Base-by-base conservation (phyloP, 2,797 vertebrate species). In the Gephyroberyx darwinii region DNA sequence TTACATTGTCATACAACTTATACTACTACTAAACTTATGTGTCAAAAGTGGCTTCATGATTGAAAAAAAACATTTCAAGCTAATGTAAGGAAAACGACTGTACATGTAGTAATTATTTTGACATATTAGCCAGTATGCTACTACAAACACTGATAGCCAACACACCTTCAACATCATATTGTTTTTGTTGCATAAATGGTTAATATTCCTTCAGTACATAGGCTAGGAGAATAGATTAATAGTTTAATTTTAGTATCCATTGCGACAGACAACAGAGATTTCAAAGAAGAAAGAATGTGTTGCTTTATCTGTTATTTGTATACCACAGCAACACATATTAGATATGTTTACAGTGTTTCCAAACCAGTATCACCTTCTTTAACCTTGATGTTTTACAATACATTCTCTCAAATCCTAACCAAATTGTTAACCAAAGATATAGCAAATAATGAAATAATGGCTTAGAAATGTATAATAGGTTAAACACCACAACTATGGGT, bases 371-470 rank as follows among this genome's bases (percentile, higher is more conserved):
- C 0, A 47, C 53, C 54, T 51, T 75, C 39, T 65, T 54, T 17
- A 70, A 20, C 31, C 4, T 10, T 0, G 5, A 47, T 45, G 13
- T 5, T 45, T 16, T 45, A 45, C 43, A 45, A 14, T 45, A 62
- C 19, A 53, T 71, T 70, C 8, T 60, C 20, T 72, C 30, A 55
- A 55, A 77, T 67, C n/a, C 7, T 47, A 64, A 64, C 8, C n/a
- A 37, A 56, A 35, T 14, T 56, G 26, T 26, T 26, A 26, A 26
- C 26, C 37, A 59, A 10, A 76, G n/a, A 73, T 35, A 26, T 6
- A 65, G 70, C 2, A 69, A 16, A 74, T 45, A 35, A 76, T 65
- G 67, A 69, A 16, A 74, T 45, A 35, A 76, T 65, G 65, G 50
- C 22, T 74, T 68, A 5, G 1, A 5, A 71, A 51, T 26, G 69